Base-by-base conservation (phyloP, 2,113 vertebrate genomes). In the Bujurquina vittata region DNA sequence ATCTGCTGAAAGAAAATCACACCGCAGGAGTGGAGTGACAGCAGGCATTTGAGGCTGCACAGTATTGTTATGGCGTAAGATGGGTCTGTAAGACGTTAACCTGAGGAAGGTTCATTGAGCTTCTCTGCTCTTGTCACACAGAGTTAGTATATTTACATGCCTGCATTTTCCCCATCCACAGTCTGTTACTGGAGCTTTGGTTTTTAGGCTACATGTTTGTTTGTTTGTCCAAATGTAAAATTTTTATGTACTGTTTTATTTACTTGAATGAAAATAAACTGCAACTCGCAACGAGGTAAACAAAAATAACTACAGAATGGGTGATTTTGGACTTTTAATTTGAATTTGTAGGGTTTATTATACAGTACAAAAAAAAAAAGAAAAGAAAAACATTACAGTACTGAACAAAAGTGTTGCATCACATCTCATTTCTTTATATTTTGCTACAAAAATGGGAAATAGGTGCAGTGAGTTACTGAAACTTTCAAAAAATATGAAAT, bases 1-100 rank as follows among this genome's bases (percentile, higher is more conserved):
- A 67, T 75, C 93, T 89, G 79, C 80, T 91, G 91, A 59, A 46
- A 75, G 43, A 52, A 65, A 74, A 15, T 17, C 11, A 20, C 10
- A 75, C 12, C 37, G 26, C 81, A 88, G 58, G 31, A 40, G 10
- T 12, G 5, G 5, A 35, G 31, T 4, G 22, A 29, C 52, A 2
- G 22, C 15, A 52, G 2, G 17, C 29, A 46, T 55, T 37, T n/a
- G 20, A 10, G n/a, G 7, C 14, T 8, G 12, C 6, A 43, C 14
- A 8, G 40, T 54, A 7, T 49, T 37, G 17, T 31, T 31, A 52
- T 52, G 67, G 26, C 54, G 22, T 26, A 40, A 58, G 23, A 31
- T 63, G 7, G n/a, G 37, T 43, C 29, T 55, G 18, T 10, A 26
- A 65, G 33, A 65, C 54, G 23, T 84, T 31, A 31, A 52, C 29